phyloP scores from a whole-genome alignment of 1,140 invertebrate species.

The Aporrectodea caliginosa region DNA sequence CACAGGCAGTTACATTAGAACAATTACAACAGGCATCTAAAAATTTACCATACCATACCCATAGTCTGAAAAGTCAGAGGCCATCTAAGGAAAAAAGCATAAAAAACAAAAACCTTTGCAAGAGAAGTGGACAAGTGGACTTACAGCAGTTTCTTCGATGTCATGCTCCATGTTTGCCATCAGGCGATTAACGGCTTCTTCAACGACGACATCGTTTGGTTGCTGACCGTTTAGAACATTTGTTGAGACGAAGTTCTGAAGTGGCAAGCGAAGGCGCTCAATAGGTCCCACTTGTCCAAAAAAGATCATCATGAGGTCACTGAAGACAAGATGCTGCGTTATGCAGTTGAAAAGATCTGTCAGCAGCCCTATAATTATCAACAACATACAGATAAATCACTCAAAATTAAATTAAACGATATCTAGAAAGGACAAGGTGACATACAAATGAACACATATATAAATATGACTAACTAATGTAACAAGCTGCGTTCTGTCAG shows the following conservation, averaged over 20 bases:
- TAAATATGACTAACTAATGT: no score
- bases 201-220: slow-evolving; percentile 43
- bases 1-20: no score
- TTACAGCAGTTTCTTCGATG: slow-evolving; percentile 36
- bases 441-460: no score
- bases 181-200: slow-evolving; percentile 35
- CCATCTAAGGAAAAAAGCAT: not conserved
- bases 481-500: no score
- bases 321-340: slow-evolving; percentile 53
- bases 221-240: slow-evolving; percentile 43
- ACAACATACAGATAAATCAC: no score
- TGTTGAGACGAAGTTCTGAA: slow-evolving; percentile 47
- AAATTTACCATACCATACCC: no score
- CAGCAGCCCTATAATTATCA: no score
- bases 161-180: slow-evolving; percentile 37
- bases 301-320: slow-evolving; percentile 56
- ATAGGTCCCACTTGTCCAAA: slow-evolving; percentile 51
- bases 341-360: slow-evolving; percentile 44
- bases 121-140: not conserved
- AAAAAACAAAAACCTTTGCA: slow-evolving; percentile 1
- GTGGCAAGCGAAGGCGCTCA: slow-evolving; percentile 39
- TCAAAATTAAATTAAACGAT: no score
- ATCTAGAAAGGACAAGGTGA: no score
- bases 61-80: no score
- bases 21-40: no score